Conservation (phyloP, 2,888 invertebrate genomes). For the Athripsodes cinereus region DNA sequence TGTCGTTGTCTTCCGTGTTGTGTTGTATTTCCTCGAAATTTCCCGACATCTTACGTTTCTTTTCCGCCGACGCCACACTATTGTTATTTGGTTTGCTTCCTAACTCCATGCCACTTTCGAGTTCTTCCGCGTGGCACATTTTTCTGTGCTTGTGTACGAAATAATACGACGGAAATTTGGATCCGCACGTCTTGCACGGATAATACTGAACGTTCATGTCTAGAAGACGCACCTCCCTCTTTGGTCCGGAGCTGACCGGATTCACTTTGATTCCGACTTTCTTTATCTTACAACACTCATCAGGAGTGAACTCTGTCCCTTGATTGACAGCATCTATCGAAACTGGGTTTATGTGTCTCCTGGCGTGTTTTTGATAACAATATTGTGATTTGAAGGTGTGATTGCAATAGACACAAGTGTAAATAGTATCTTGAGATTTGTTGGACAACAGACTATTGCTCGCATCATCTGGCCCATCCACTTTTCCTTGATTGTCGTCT, state of each 20-base stretch:
- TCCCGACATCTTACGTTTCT: slow-evolving; percentile 5
- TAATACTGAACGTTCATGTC: slow-evolving; percentile 85
- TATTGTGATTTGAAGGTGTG: slow-evolving; percentile 80
- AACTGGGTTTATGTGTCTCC: slow-evolving; percentile 32
- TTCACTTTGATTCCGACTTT: slow-evolving; percentile 28
- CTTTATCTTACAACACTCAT: slow-evolving; percentile 10
- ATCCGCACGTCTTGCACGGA: slow-evolving; percentile 89
- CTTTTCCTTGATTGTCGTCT: slow-evolving; percentile 29
- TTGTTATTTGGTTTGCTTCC: slow-evolving; percentile 6
- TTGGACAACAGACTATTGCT: slow-evolving; percentile 26
- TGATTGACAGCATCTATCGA: slow-evolving; percentile 24
- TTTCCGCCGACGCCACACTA: neutral
- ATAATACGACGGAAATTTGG: slow-evolving; percentile 88
- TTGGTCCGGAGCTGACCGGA: slow-evolving; percentile 33
- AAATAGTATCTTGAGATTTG: slow-evolving; percentile 38
- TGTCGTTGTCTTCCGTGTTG: slow-evolving; percentile 1
- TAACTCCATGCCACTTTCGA: slow-evolving; percentile 29
- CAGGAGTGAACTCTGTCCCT: slow-evolving; percentile 17
- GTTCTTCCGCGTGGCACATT: slow-evolving; percentile 69
- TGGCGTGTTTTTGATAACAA: slow-evolving; percentile 76
- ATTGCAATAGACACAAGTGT: slow-evolving; percentile 69
- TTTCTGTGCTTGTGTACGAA: slow-evolving; percentile 90
- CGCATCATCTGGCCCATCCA: slow-evolving; percentile 30
- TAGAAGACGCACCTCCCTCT: slow-evolving; percentile 57
- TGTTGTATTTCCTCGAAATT: neutral